Evolutionary conservation across 2,888 invertebrate genomes (phyloP).

Genomic region (Agrotis exclamationis): DNA sequence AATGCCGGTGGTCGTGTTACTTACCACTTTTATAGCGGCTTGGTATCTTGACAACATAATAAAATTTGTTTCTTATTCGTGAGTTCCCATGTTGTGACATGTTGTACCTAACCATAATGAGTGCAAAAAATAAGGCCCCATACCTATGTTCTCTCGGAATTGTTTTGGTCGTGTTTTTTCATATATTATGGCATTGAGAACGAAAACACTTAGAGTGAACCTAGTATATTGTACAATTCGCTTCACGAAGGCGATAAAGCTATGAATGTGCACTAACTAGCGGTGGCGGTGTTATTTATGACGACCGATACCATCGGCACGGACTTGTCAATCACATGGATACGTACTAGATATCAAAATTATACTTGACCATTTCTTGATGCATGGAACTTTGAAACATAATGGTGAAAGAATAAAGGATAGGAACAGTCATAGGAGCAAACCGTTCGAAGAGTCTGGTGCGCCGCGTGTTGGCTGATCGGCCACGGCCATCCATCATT

Average conservation of each 20-base stretch:
- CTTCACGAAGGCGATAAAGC: constrained; percentile 74
- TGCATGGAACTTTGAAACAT: constrained; percentile 71
- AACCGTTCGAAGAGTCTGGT: constrained; percentile 59
- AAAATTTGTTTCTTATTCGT: constrained; percentile 66
- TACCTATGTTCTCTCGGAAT: constrained; percentile 49
- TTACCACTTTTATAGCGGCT: constrained; percentile 61
- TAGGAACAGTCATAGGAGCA: constrained; percentile 46
- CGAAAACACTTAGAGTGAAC: constrained; percentile 53
- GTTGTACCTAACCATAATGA: constrained; percentile 46
- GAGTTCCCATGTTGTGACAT: constrained; percentile 62
- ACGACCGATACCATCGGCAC: constrained; percentile 86
- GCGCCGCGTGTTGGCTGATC: constrained; percentile 78
- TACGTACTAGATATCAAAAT: constrained; percentile 77
- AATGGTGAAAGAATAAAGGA: constrained; percentile 66
- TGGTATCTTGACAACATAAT: constrained; percentile 63
- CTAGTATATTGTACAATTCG: constrained; percentile 60
- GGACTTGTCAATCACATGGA: constrained; percentile 89
- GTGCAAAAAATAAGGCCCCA: constrained; percentile 56
- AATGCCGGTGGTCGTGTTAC: constrained; percentile 68
- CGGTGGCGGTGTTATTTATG: constrained; percentile 89
- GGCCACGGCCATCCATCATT: constrained; percentile 89
- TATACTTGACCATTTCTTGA: constrained; percentile 68
- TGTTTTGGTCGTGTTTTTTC: constrained; percentile 49
- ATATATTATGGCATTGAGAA: constrained; percentile 47
- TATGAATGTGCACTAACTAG: constrained; percentile 90